These are phyloP conservation scores for Lepidothrix coronata DNA, from an alignment of 2,113 vertebrate genomes.

Conservation along the genomic window DNA sequence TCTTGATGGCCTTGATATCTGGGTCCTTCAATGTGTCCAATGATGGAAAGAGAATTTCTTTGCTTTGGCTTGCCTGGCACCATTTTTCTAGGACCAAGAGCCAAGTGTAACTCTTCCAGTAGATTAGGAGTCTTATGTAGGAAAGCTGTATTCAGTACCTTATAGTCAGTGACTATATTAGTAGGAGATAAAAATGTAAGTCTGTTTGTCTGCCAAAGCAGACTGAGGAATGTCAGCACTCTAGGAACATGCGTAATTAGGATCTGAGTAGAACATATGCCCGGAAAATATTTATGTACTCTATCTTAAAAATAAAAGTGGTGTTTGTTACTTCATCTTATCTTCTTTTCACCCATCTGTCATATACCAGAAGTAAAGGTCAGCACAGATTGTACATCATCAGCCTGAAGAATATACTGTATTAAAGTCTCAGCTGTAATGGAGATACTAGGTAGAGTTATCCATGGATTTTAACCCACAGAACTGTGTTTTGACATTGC, in stretches of 20 bases:
- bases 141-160: background rate
- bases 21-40: background rate
- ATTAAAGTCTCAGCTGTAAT: background rate
- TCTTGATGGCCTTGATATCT: background rate
- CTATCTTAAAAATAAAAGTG: background rate
- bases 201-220: constrained; percentile 37
- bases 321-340: background rate
- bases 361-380: background rate
- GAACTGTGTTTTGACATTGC: background rate
- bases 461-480: background rate
- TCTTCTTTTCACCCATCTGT: background rate
- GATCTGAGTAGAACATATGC: background rate
- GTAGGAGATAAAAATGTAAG: constrained; percentile 6
- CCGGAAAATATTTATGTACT: background rate
- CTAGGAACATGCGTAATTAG: constrained; percentile 22
- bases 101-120: background rate
- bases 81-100: background rate
- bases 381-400: background rate
- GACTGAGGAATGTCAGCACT: constrained; percentile 16
- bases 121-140: background rate
- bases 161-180: background rate
- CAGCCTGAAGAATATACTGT: background rate
- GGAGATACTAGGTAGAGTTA: background rate
- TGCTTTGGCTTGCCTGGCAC: background rate
- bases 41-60: background rate